These are phyloP conservation scores for Megalops cyprinoides DNA, from an alignment of 2,797 vertebrate genomes.

Conservation along the genomic window DNA sequence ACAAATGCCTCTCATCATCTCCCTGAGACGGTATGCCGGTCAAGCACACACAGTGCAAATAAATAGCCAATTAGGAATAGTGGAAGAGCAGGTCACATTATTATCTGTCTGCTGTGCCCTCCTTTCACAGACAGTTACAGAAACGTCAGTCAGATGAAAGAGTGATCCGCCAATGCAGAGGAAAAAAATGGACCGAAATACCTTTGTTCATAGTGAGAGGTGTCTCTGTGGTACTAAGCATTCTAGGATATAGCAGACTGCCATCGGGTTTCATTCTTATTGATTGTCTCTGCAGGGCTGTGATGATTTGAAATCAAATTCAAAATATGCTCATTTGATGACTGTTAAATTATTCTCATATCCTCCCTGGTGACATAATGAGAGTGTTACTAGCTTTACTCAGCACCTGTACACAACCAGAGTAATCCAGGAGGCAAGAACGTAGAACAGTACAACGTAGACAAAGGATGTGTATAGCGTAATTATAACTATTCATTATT, in stretches of 20 bases:
- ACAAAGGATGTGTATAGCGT: no score
- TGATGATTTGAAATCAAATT: no score
- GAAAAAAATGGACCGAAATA: not conserved
- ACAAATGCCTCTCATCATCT: slow-evolving; percentile 17
- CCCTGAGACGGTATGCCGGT: not conserved
- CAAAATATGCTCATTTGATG: no score
- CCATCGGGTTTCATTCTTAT: no score
- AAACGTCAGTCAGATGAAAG: not conserved
- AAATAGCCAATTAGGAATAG: not conserved
- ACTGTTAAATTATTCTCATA: no score
- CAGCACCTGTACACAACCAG: no score
- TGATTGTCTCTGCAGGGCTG: not conserved
- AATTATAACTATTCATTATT: not conserved
- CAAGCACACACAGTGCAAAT: slow-evolving; percentile 18
- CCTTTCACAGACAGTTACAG: not conserved
- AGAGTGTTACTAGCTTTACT: no score
- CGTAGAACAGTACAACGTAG: no score
- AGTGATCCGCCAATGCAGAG: not conserved
- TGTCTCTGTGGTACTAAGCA: not conserved
- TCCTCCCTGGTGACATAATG: no score
- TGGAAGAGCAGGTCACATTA: not conserved
- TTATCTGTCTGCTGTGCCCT: not conserved
- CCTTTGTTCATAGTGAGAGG: not conserved
- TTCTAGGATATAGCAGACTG: not conserved
- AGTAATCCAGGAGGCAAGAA: no score